These are phyloP conservation scores for Argyra leucocephala DNA, from an alignment of 2,888 invertebrate genomes.

Conservation along the genomic window DNA sequence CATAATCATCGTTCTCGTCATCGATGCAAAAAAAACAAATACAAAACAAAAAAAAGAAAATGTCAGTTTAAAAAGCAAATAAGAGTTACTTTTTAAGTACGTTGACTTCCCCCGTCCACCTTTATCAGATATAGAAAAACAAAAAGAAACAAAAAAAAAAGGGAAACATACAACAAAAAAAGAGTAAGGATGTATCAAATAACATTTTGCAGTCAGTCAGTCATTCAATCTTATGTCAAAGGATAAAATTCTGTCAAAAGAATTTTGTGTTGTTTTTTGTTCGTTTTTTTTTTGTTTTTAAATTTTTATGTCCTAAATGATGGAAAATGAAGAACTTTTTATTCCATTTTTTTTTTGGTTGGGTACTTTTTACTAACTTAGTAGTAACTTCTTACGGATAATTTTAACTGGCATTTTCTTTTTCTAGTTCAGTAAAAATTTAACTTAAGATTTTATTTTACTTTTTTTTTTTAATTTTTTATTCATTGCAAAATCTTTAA, in stretches of 20 bases:
- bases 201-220: not conserved
- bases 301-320: too few species aligned
- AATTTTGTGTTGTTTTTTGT: too few species aligned
- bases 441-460: too few species aligned
- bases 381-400: not conserved
- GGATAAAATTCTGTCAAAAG: not conserved
- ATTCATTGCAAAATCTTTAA: too few species aligned
- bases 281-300: too few species aligned
- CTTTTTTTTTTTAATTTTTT: too few species aligned
- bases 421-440: too few species aligned
- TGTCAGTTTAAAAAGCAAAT: not conserved
- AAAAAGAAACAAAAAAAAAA: not conserved
- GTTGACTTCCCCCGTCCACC: too few species aligned
- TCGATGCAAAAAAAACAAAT: not conserved
- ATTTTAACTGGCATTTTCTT: not conserved
- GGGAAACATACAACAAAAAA: not conserved
- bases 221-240: constrained; percentile 1
- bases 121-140: too few species aligned
- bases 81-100: not conserved
- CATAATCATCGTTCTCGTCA: not conserved
- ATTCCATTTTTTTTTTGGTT: not conserved
- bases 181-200: not conserved
- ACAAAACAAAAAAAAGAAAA: not conserved
- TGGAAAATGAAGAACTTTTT: not conserved
- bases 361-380: not conserved